Evolutionary conservation across 2,113 vertebrate genomes (phyloP), one percentile per base, ranked within the genome.

Genomic region (Sinocyclocheilus anophthalmus): DNA sequence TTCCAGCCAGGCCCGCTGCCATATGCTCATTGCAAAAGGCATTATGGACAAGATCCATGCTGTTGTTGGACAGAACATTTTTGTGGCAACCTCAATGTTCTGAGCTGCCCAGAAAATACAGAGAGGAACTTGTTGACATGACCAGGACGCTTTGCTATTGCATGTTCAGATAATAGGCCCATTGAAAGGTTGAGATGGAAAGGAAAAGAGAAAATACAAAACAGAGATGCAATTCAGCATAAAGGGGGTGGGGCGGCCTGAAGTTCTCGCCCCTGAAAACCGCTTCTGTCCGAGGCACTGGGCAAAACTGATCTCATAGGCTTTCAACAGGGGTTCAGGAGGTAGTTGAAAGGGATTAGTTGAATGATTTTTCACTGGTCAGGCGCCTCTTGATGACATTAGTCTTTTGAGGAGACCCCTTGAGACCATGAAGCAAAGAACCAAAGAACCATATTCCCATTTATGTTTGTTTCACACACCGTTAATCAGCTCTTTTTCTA

Each of bases 41-140:
- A 39, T 63, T 26, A 63, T 57, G 69, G 45, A 76, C n/a, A 24
- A 77, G 3, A 57, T 61, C 24, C 57, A 55, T 59, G 11, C 22
- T 76, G 18, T 20, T 72, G 33, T 9, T 18, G 55, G 39, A 61
- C 55, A 55, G 57, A 78, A 84, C 24, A 57, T 79, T 72, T 73
- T 59, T 26, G 84, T 63, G 76, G 84, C 48, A 70, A 22, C 20
- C 82, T 61, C 22, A 50, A 81, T 76, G 57, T 81, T 76, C 76
- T 72, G 33, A 8, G 67, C 42, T 72, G 70, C 65, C 59, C 37
- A 72, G 61, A 82, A 85, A 55, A 72, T 12, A 59, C 45, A 45
- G 53, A 20, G 24, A 81, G 57, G 30, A 85, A 63, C 76, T 79
- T 72, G 26, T 65, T 83, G 81, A 83, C 70, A 65, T 78, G 79